Conservation (phyloP, 2,888 invertebrate species). For the Noctuana brunneofusca region DNA sequence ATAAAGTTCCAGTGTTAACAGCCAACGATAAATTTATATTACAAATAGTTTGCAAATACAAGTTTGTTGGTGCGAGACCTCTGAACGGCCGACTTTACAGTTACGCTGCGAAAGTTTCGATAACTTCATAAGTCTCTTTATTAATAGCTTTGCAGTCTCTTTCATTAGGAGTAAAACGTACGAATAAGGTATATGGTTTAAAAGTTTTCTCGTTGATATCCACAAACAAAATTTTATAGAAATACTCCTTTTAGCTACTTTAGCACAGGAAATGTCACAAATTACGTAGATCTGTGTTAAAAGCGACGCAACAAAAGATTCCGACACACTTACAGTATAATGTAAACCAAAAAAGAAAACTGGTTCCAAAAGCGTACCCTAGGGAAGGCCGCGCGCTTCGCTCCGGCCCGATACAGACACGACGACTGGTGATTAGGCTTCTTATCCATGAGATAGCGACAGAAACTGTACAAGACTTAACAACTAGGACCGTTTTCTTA, state of each 20-base stretch:
- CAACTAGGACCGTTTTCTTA: slow-evolving; percentile 82
- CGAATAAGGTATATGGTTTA: slow-evolving; percentile 23
- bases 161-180: slow-evolving; percentile 43
- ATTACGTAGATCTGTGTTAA: slow-evolving; percentile 71
- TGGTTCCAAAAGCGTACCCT: slow-evolving; percentile 80
- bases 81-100: slow-evolving; percentile 61
- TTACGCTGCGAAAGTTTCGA: slow-evolving; percentile 68
- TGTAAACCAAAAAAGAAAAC: slow-evolving; percentile 82
- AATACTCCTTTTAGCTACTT: slow-evolving; percentile 36
- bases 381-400: slow-evolving; percentile 74
- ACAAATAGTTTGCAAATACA: slow-evolving; percentile 75
- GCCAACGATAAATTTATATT: slow-evolving; percentile 69
- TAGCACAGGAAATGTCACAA: slow-evolving; percentile 35
- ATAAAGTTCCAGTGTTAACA: slow-evolving; percentile 47
- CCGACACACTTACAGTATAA: slow-evolving; percentile 81
- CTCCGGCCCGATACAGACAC: slow-evolving; percentile 79
- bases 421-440: slow-evolving; percentile 83
- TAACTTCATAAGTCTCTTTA: slow-evolving; percentile 76
- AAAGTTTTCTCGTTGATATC: slow-evolving; percentile 17
- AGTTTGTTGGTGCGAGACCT: slow-evolving; percentile 77
- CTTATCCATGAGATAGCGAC: slow-evolving; percentile 82
- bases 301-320: slow-evolving; percentile 77
- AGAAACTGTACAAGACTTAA: slow-evolving; percentile 83
- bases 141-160: slow-evolving; percentile 73
- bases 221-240: slow-evolving; percentile 6